These are phyloP conservation scores for Aphelenchoides fujianensis DNA, from an alignment of 1,140 invertebrate genomes.

Conservation along the genomic window DNA sequence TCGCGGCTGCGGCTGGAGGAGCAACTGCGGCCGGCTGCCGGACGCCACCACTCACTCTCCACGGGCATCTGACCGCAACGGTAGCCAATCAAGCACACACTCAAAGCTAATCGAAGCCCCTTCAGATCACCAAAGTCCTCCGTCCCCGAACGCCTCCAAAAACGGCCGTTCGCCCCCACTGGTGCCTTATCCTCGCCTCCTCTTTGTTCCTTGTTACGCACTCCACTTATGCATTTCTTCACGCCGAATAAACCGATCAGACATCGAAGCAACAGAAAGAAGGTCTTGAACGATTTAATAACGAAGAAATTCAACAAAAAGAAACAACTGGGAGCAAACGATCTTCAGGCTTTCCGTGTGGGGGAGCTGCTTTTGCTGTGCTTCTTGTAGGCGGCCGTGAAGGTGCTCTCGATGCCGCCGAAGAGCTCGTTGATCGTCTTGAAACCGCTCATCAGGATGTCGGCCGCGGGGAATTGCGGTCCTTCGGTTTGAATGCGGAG, in stretches of 20 bases:
- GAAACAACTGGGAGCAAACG: not conserved
- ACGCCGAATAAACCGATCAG: no score
- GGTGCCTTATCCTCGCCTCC: not conserved
- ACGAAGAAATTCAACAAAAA: not conserved
- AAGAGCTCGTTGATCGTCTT: conserved; percentile 5
- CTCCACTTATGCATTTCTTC: no score
- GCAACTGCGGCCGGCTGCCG: not conserved
- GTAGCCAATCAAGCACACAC: no score
- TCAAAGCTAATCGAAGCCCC: no score
- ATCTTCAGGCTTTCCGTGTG: not conserved
- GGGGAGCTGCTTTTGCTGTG: not conserved
- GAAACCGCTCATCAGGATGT: not conserved
- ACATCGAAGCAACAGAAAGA: no score
- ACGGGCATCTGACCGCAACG: not conserved
- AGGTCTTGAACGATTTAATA: not conserved
- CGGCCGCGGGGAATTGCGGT: not conserved
- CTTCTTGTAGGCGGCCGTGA: not conserved
- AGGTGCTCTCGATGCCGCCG: conserved; percentile 8
- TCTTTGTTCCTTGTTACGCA: not conserved
- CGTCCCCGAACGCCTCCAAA: no score
- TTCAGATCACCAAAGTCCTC: no score
- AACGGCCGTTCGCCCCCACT: not conserved
- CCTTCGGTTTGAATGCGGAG: conserved; percentile 13
- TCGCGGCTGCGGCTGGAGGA: not conserved
- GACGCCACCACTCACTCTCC: not conserved